Conservation (phyloP, 2,888 invertebrate species). For the Pandemis corylana region DNA sequence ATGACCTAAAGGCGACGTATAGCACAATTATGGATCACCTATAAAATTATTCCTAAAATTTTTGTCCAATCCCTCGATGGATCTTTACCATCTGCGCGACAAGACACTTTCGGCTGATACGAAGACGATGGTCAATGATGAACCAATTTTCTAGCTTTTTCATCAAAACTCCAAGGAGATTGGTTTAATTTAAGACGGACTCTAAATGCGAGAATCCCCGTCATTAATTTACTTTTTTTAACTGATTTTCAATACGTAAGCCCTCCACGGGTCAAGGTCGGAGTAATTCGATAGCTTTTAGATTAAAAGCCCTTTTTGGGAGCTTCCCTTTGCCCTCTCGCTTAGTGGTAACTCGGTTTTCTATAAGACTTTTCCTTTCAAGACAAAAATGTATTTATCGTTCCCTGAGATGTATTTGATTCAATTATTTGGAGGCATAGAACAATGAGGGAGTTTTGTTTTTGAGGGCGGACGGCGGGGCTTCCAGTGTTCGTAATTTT, state of each 20-base stretch:
- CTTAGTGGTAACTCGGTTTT: conserved; percentile 54
- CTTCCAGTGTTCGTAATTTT: too few relatives aligned
- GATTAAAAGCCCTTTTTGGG: conserved; percentile 53
- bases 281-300: conserved; percentile 57
- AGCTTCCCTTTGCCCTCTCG: conserved; percentile 39
- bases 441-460: conserved; percentile 1
- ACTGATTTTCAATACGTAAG: neutral
- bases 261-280: conserved; percentile 15
- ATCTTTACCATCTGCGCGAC: too few relatives aligned
- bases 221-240: conserved; percentile 21
- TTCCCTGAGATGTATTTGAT: conserved; percentile 19
- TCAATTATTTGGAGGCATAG: conserved; percentile 20
- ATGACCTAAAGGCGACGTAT: too few relatives aligned
- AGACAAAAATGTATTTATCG: conserved; percentile 18
- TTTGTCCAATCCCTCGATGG: too few relatives aligned
- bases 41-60: too few relatives aligned
- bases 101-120: too few relatives aligned
- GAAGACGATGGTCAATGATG: too few relatives aligned
- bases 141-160: too few relatives aligned
- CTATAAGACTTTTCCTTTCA: conserved; percentile 41
- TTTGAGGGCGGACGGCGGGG: neutral
- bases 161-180: too few relatives aligned
- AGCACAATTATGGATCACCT: too few relatives aligned
- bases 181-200: neutral
- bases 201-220: neutral